Evolutionary conservation across 2,113 vertebrate genomes (phyloP).

Genomic region (Mystacornis crossleyi): DNA sequence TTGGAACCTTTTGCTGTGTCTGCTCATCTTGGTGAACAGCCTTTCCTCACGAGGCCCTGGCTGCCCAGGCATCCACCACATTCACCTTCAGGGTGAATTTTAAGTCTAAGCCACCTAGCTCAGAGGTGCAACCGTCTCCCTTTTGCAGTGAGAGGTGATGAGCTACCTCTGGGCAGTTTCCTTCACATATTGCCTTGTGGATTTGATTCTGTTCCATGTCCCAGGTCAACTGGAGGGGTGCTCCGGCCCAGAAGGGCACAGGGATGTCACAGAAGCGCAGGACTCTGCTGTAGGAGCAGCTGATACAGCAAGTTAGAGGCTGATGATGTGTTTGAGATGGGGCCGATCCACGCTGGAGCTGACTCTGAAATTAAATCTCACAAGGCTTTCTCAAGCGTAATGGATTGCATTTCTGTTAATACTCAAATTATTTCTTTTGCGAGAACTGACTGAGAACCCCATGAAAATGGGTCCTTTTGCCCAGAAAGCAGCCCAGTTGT

Average conservation of each 20-base stretch:
- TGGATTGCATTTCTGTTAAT: neutral
- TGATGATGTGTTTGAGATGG: neutral
- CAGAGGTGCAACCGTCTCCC: neutral
- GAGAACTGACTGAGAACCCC: neutral
- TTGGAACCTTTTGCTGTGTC: neutral
- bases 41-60: neutral
- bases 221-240: neutral
- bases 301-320: neutral
- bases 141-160: accelerated
- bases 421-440: neutral
- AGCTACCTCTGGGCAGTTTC: neutral
- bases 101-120: neutral
- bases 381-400: neutral
- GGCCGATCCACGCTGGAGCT: neutral
- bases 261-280: neutral
- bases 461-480: neutral
- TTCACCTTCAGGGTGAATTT: neutral
- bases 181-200: neutral
- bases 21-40: neutral
- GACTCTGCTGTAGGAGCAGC: neutral
- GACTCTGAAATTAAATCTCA: neutral
- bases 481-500: neutral
- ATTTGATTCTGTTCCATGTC: neutral
- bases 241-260: neutral
- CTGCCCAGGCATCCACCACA: neutral